Evolutionary conservation across 2,888 invertebrate species (phyloP).

Genomic region (Limnephilus rhombicus): DNA sequence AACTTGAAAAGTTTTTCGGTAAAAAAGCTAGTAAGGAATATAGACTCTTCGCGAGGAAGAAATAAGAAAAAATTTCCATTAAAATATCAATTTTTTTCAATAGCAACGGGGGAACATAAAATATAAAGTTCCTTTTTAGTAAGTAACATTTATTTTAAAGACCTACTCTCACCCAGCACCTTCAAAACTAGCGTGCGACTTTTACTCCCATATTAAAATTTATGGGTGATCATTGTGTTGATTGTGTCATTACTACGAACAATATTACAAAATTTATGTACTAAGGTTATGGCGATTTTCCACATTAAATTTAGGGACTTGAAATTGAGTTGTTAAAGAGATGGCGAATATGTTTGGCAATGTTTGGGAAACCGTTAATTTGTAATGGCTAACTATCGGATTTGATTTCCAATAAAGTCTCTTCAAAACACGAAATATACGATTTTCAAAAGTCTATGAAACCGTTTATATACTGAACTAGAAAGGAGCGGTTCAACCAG

Average conservation of each 20-base stretch:
- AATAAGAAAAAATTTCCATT: slow-evolving; percentile 29
- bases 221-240: not conserved
- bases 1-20: slow-evolving; percentile 30
- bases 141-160: not conserved
- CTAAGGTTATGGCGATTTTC: not conserved
- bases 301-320: not conserved
- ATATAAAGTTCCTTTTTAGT: not conserved
- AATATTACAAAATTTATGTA: not conserved
- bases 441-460: not conserved
- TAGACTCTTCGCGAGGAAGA: not conserved
- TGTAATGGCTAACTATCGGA: not conserved
- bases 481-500: not conserved
- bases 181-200: not conserved
- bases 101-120: not conserved
- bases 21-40: slow-evolving; percentile 8
- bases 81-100: slow-evolving; percentile 33
- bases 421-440: not conserved
- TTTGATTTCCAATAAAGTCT: not conserved
- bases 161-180: not conserved
- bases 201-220: not conserved
- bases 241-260: not conserved
- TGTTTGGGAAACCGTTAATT: not conserved
- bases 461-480: not conserved
- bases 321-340: not conserved
- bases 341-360: not conserved